Base-by-base conservation (phyloP, 2,888 invertebrate species). In the Agrenia bidenticulata region DNA sequence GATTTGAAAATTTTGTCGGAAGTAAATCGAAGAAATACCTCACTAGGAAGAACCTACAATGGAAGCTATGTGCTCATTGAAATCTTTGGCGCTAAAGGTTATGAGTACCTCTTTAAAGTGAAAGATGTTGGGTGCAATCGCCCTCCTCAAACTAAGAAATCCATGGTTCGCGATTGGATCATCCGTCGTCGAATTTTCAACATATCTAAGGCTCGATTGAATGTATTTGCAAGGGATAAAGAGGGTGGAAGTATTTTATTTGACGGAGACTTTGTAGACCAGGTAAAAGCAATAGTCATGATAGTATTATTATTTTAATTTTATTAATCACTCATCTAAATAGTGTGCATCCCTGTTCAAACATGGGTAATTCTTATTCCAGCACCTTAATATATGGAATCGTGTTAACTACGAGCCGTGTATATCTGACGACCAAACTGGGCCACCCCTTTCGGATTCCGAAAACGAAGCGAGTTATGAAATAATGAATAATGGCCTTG, bases 21-120 rank as follows among this genome's bases (percentile, higher is more conserved):
- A n/a, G 58, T n/a, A 2, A 45, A 15, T 15, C 11, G 37, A 7
- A 50, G 51, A 26, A 61, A 71, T 23, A 63, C 69, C 4, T 42
- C 65, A 0, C 49, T 32, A 4, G 66, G 61, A 1, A 41, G 13
- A 9, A 24, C 19, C 24, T 74, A 65, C 45, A 54, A 56, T 2
- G 66, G 67, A 13, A 66, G 61, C 9, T 74, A 68, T 23, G 54
- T 74, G 19, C 53, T 74, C 7, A 66, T 74, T 55, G 73, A 73
- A 60, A 53, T 74, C 7, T 71, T 72, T 63, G 71, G 72, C 2
- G 64, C 71, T 1, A 63, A 41, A 2, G 73, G 73, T 17, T 74
- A 58, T 53, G 19, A 50, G 1, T 70, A 66, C 42, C 37, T 53
- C 0, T 59, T 51, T 13, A 65, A 49, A 13, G 62, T 62, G 1